Evolutionary conservation across 2,113 vertebrate species (phyloP), one percentile per base, ranked within the genome.

Genomic region (Hippocampus guttulatus): DNA sequence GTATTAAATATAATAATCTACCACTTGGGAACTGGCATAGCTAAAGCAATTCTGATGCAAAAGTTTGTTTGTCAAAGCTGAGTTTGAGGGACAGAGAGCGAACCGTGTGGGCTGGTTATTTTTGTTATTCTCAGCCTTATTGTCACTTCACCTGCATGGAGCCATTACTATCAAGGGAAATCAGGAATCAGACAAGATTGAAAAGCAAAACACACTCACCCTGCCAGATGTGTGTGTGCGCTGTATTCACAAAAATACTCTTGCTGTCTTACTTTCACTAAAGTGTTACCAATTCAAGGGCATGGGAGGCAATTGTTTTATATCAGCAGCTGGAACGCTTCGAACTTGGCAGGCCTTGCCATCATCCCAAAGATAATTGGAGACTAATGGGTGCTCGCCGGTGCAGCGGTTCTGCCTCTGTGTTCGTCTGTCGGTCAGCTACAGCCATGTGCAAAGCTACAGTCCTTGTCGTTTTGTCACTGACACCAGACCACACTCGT

Each of bases 311-410:
- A 73, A 73, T n/a, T 71, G 73, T 75, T 77, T 78, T 81, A 75
- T 57, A 73, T 75, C 69, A 60, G 21, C 67, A 63, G 78, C 68
- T 73, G 67, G 80, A 87, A 87, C 75, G 73, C 45, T 76, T 70
- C 61, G 78, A 76, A 73, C 79, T 88, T 87, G 85, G 85, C 90
- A 87, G 82, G 64, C 55, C 70, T 81, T 72, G 70, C 80, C 78
- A 78, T 84, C 82, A 85, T 88, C 87, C 85, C 78, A 77, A 75
- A 86, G 85, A 85, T 92, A 88, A 91, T 90, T 88, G 82, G 83
- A 80, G 76, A 84, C 84, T 89, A 89, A 90, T 87, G 82, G 77
- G 80, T 51, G 16, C 12, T 45, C 11, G 43, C 74, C 68, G 71
- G 79, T 85, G 80, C 74, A 72, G 81, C 76, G 71, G 69, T 49